Evolutionary conservation across 64 coral and sea anemone genomes (phyloP), one percentile per base, ranked within the genome.

Genomic region (Pachyseris speciosa): DNA sequence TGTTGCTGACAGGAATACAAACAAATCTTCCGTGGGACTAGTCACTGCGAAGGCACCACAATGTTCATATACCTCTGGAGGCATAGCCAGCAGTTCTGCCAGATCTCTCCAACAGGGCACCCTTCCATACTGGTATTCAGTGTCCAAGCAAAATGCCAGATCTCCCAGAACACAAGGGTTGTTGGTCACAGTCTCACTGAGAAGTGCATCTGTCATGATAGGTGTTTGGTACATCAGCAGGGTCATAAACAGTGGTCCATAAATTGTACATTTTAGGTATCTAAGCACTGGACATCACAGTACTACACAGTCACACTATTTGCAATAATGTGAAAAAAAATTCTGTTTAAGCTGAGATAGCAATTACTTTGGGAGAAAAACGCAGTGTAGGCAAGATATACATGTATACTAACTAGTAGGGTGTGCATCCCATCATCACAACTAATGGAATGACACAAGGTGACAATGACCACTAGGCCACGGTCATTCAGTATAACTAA

Each of bases 1-100:
- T 40, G 94, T 92, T 27, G 84, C 88, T 51, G 90, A 72, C 71
- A 96, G 65, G 65, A 96, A 96, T 13, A 74, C 61, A 67, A 96
- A 84, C 55, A 96, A 66, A 69, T 89, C 85, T 72, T 96, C 94
- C 15, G 94, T 96, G 25, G 94, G 94, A 80, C 94, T 96, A 15
- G 67, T 84, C 8, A 68, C 74, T 28, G 90, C 93, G 85, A 88
- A 84, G 2, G 67, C 63, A 44, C 65, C 15, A 72, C 94, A 96
- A 29, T 93, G 58, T 24, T 92, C 78, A 32, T 88, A 93, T 5
- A 72, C 41, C 15, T 83, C 70, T 8, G 60, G 65, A 29, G 94
- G 86, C 27, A 96, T 88, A 7, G 76, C 94, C 2, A 96, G 68
- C 29, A 96, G 63, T 49, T 93, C 68, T 5, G 94, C 94, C 25